phyloP scores from a whole-genome alignment of 2,797 vertebrate genomes.

The Serranus cabrilla region DNA sequence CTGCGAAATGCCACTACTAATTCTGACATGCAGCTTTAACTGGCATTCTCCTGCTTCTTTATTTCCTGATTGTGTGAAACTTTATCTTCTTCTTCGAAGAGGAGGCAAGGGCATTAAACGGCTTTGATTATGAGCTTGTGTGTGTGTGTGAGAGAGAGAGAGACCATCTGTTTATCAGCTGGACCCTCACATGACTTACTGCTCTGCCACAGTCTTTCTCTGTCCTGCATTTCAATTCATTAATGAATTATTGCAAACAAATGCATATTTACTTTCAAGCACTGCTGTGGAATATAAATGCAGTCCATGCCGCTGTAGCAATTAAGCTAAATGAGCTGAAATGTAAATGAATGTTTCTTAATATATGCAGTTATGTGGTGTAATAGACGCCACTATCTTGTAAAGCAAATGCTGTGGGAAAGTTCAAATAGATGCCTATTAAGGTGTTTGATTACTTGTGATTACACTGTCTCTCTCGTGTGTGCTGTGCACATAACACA shows the following conservation, averaged over 20 bases:
- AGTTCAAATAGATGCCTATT: constrained; percentile 37
- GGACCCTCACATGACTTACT: constrained; percentile 67
- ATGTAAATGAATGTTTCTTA: constrained; percentile 9
- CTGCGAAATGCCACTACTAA: constrained; percentile 22
- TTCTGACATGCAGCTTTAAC: constrained; percentile 15
- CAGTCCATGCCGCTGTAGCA: neutral
- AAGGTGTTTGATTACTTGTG: constrained; percentile 59
- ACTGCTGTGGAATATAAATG: constrained; percentile 15
- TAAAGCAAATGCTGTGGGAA: constrained; percentile 44
- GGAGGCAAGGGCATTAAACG: neutral
- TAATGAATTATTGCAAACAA: constrained; percentile 63
- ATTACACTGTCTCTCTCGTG: constrained; percentile 36
- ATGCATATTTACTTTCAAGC: constrained; percentile 44
- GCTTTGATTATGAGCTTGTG: neutral
- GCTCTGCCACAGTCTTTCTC: constrained; percentile 48
- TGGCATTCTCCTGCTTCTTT: constrained; percentile 2
- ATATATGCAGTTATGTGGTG: constrained; percentile 9
- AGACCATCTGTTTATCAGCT: constrained; percentile 78
- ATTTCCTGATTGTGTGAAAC: constrained; percentile 10
- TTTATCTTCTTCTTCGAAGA: constrained; percentile 22
- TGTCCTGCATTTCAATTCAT: constrained; percentile 48
- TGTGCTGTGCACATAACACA: constrained; percentile 22
- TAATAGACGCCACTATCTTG: constrained; percentile 25
- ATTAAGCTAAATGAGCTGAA: constrained; percentile 29
- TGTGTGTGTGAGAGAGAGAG: constrained; percentile 23